Base-by-base conservation (phyloP, 2,113 vertebrate genomes). In the Corythornis vintsioides region DNA sequence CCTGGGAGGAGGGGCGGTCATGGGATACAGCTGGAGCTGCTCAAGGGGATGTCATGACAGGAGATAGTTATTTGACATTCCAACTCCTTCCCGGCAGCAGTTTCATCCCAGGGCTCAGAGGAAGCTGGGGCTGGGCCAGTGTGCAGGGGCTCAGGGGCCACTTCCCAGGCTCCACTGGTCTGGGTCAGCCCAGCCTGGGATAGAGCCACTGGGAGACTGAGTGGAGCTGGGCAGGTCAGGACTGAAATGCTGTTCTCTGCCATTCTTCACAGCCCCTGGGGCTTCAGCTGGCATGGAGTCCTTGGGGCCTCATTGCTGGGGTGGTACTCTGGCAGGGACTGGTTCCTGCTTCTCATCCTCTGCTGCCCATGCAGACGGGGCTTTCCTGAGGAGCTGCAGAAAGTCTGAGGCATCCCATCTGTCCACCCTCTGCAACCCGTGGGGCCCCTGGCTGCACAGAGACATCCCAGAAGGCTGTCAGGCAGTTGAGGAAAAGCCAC, bases 1-100 rank as follows among this genome's bases (percentile, higher is more conserved):
- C 42, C 17, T 1, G 56, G 76, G 82, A 94, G 92, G 79, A 95
- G 93, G 83, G 83, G 61, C 1, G 0, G 88, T 57, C 7, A n/a
- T 3, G 11, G 86, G 90, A 95, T 86, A 80, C 96, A 96, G 94
- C 94, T 96, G 95, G 93, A 42, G 93, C 94, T 9, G 10, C 95
- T 96, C 93, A 94, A 7, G 1, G 77, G 33, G 70, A 87, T 93
- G 93, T 94, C 93, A 81, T 48, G 86, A 86, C 91, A 70, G 0
- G 70, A 75, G 83, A 69, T 92, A 94, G 48, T 70, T 94, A 91
- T 94, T 96, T 93, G 80, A 92, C 76, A 15, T 96, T 93, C 92
- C 92, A 90, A 73, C 28, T 94, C 90, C 79, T 95, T 91, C 93
- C 87, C 4, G 9, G 76, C 93, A 93, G 65, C 77, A 88, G 53